Percentiles rank a stretch among this genome's conserved stretches.
phyloP scores from a whole-genome alignment of 1,140 invertebrate genomes.

The Colletes gigas region DNA sequence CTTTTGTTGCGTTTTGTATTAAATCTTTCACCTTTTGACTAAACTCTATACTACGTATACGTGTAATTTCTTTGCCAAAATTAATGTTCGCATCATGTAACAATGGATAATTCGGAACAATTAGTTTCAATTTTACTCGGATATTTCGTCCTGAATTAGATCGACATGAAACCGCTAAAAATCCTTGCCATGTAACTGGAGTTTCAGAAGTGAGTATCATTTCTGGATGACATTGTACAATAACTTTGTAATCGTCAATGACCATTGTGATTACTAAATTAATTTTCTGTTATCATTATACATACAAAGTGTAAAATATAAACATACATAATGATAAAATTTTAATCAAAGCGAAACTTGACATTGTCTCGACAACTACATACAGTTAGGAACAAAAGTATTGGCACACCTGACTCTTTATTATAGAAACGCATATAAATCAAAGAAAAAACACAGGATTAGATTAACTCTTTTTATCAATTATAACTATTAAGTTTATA shows the following conservation, averaged over 20 bases:
- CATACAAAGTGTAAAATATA: background rate
- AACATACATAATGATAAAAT: background rate
- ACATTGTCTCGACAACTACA: background rate
- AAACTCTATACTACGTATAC: slow-evolving; percentile 57
- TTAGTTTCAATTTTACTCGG: slow-evolving; percentile 65
- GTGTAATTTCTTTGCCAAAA: slow-evolving; percentile 66
- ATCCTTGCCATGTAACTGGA: slow-evolving; percentile 69
- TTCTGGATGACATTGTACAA: slow-evolving; percentile 66
- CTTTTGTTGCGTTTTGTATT: slow-evolving; percentile 44
- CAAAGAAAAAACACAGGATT: no score
- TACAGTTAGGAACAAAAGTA: no score
- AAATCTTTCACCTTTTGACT: slow-evolving; percentile 50
- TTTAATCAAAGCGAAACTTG: background rate
- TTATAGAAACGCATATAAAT: no score
- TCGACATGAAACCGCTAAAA: slow-evolving; percentile 49
- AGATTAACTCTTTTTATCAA: no score
- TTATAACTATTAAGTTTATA: no score
- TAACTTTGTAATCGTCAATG: slow-evolving; percentile 58
- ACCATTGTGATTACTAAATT: slow-evolving; percentile 7
- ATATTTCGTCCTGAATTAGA: slow-evolving; percentile 4
- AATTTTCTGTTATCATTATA: background rate
- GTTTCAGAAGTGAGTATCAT: slow-evolving; percentile 63
- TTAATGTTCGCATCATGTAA: slow-evolving; percentile 52
- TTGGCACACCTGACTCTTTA: no score
- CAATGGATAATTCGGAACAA: slow-evolving; percentile 67